These are phyloP conservation scores for Capitulum mitella DNA, from an alignment of 2,888 invertebrate genomes.

Conservation along the genomic window DNA sequence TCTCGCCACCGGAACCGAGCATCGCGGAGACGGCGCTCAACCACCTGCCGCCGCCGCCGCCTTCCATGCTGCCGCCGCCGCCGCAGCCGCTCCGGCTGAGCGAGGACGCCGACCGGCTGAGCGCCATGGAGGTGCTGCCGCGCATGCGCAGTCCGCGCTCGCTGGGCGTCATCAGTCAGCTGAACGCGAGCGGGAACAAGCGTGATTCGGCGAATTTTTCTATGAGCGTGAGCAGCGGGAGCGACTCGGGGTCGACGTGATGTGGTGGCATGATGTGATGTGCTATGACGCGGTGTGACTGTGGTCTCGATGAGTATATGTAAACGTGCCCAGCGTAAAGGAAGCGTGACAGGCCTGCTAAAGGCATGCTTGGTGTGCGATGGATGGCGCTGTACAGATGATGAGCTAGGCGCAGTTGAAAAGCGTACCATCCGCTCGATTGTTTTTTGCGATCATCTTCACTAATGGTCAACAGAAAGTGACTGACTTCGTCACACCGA, in stretches of 20 bases:
- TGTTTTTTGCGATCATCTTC: no score
- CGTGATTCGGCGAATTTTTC: slow-evolving; percentile 13
- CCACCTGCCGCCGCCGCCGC: neutral
- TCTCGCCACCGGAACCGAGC: neutral
- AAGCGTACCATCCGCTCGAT: no score
- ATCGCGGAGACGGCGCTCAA: slow-evolving; percentile 6
- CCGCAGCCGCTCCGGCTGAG: neutral
- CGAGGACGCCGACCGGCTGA: neutral
- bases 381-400: no score
- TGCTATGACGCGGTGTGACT: no score
- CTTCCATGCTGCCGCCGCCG: neutral
- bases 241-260: slow-evolving; percentile 6
- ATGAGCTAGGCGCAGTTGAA: no score
- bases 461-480: no score
- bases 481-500: no score
- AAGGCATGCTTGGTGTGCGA: no score
- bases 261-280: no score
- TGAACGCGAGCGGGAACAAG: neutral
- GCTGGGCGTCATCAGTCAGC: neutral
- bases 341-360: no score
- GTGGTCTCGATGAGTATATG: no score
- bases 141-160: slow-evolving; percentile 16
- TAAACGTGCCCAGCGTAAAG: no score
- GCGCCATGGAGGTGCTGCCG: neutral
- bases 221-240: slow-evolving; percentile 19